Base-by-base conservation (phyloP, 2,797 vertebrate genomes). In the Lateolabrax maculatus region DNA sequence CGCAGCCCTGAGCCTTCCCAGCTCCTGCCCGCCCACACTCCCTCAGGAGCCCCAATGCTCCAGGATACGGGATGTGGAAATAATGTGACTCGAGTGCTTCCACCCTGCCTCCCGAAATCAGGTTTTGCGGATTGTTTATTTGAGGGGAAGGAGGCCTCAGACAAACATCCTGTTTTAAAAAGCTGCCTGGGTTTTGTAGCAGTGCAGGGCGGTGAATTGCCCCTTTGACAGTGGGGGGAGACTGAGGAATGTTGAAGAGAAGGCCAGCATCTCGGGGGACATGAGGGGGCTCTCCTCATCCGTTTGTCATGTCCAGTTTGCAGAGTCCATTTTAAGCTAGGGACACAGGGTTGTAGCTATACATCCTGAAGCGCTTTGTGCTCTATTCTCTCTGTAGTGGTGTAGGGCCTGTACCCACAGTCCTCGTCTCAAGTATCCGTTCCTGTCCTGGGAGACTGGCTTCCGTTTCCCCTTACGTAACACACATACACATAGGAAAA, bases 141-240 rank as follows among this genome's bases (percentile, higher is more conserved):
- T 96, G 96, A 96, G 96, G 96, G 95, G 94, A 96, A 95, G 95
- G 95, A 96, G 94, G 95, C 96, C 94, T 96, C 95, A 91, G 95
- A 95, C 96, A 97, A 97, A 96, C 97, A 96, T 97, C 96, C 96
- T 97, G 96, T 96, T 97, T 96, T 94, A 96, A 96, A 95, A 95
- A 94, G 92, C 83, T 81, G 93, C 94, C 94, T 93, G 90, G 89
- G 90, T 95, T 95, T 94, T 93, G 94, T 93, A 95, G 95, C 91
- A 77, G 86, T 71, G 81, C 80, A 49, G 85, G 86, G 91, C 83
- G 86, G 91, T 94, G 93, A 94, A 94, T 94, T 93, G 92, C 89
- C 90, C 90, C 94, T 95, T 94, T 95, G 90, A 91, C 91, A 88
- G 88, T 0, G 61, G 84, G 84, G 87, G 89, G 90, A 84, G 90